phyloP scores from a whole-genome alignment of 2,113 vertebrate genomes.

The Sula dactylatra region DNA sequence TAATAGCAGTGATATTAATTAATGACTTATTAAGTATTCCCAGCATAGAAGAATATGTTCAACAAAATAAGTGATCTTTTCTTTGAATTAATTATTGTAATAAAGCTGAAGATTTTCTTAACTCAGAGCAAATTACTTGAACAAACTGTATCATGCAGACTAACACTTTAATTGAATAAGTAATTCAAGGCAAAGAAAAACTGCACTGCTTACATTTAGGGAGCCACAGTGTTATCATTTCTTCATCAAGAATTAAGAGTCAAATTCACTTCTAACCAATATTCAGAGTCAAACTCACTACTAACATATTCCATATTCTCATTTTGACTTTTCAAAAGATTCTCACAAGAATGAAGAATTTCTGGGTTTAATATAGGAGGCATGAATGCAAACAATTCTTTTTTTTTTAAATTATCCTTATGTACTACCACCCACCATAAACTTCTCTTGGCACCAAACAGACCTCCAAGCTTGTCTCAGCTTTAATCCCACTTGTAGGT shows the following conservation, averaged over 20 bases:
- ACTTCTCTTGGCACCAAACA: not conserved
- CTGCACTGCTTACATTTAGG: not conserved
- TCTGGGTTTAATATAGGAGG: not conserved
- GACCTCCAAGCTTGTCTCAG: not conserved
- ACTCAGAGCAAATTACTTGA: slow-evolving; percentile 26
- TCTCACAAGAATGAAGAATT: not conserved
- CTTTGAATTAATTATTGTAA: slow-evolving; percentile 45
- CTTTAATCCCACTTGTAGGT: not conserved
- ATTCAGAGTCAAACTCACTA: not conserved
- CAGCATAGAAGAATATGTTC: not conserved
- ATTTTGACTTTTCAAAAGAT: not conserved
- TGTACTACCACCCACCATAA: not conserved
- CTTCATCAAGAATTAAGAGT: not conserved
- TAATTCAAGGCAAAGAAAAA: not conserved
- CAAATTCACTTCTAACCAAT: not conserved
- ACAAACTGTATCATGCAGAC: not conserved
- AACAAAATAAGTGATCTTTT: not conserved
- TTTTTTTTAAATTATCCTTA: not conserved
- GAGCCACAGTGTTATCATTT: not conserved
- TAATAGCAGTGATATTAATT: not conserved
- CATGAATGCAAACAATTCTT: not conserved
- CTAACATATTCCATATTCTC: not conserved
- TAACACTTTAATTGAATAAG: not conserved
- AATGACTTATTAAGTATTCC: slow-evolving; percentile 24
- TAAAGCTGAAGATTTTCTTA: slow-evolving; percentile 32